Evolutionary conservation across 2,113 vertebrate genomes (phyloP).

Genomic region (Anthoscopus minutus): DNA sequence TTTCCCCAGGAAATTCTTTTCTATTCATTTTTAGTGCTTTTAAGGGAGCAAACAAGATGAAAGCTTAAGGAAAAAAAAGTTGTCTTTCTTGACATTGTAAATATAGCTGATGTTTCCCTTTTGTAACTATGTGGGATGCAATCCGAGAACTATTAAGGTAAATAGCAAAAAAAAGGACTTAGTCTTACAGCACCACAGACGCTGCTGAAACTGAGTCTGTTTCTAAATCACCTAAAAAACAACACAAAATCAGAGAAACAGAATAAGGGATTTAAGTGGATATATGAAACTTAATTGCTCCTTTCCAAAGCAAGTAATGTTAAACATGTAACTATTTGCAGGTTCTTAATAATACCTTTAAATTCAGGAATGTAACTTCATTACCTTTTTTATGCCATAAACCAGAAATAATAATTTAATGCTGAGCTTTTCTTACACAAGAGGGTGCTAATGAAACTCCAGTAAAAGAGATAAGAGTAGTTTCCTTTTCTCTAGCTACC

Average conservation of each 20-base stretch:
- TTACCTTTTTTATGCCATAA: neutral
- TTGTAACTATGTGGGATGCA: neutral
- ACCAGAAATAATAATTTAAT: neutral
- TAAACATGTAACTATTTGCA: neutral
- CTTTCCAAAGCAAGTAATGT: neutral
- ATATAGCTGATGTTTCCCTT: slow-evolving; percentile 61
- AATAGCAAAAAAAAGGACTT: neutral
- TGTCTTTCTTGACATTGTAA: slow-evolving; percentile 65
- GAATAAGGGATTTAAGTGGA: neutral
- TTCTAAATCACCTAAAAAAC: neutral
- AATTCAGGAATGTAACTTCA: neutral
- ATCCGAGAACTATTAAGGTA: neutral
- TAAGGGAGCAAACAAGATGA: slow-evolving; percentile 69
- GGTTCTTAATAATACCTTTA: neutral
- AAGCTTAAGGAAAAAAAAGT: slow-evolving; percentile 57
- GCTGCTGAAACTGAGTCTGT: neutral
- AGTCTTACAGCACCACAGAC: neutral
- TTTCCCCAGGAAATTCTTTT: slow-evolving; percentile 73
- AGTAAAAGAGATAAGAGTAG: neutral
- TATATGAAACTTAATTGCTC: neutral
- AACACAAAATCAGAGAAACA: neutral
- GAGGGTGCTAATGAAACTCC: neutral
- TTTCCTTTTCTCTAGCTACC: neutral
- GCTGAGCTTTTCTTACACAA: neutral
- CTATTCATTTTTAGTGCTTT: slow-evolving; percentile 70